Evolutionary conservation across 2,797 vertebrate species (phyloP), one percentile per base, ranked within the genome.

Genomic region (Pempheris klunzingeri): DNA sequence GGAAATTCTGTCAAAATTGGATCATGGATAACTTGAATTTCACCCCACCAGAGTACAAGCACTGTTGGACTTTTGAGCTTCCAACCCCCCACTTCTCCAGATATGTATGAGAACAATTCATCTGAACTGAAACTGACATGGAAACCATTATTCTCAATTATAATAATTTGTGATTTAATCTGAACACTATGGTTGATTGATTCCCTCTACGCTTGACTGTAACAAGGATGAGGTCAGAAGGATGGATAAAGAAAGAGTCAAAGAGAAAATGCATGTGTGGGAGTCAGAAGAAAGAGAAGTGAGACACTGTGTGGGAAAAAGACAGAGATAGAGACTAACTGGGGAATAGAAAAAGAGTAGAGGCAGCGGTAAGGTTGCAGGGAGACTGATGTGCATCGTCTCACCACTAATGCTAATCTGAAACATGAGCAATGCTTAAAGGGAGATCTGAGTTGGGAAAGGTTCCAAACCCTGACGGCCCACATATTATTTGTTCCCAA

Each of bases 141-240:
- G 91, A 92, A 93, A 90, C 92, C 77, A 93, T 93, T 94, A 90
- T 90, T 88, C 70, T 87, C 90, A 91, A 91, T 93, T 92, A 90
- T 90, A 83, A 91, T 92, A 92, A 93, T 92, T 90, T 91, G 90
- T 82, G 81, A 93, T 92, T 92, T 92, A 91, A 93, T 93, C 92
- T 91, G 90, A 92, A 91, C 75, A 74, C 88, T 64, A 76, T 83
- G 90, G 90, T 78, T 92, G 87, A 92, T 89, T 92, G 87, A 85
- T 88, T 87, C 79, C 84, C 80, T 88, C 72, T 72, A 83, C 32
- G 89, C 80, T 90, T 22, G 77, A 85, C 85, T 91, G 84, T 64
- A 87, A 82, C 78, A 49, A 54, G 63, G 69, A 85, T 90, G 90
- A 92, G 89, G 89, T 91, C 90, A 91, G 85, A 68, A 55, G 74